These are phyloP conservation scores for Scomber scombrus DNA, from an alignment of 2,113 vertebrate species.

Conservation along the genomic window DNA sequence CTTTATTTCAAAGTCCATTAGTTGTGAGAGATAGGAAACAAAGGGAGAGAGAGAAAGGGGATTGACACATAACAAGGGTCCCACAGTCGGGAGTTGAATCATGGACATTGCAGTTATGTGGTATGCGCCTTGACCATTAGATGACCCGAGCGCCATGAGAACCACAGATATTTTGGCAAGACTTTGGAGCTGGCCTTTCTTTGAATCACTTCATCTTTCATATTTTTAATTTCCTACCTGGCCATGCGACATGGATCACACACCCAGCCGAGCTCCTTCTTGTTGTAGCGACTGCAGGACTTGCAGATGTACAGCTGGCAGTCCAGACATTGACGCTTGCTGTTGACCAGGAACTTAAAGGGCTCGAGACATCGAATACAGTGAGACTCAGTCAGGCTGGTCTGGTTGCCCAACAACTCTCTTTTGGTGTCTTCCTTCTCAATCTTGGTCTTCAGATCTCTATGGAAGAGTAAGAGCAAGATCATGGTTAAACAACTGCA, in stretches of 20 bases:
- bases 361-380: slow-evolving; percentile 93
- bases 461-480: slow-evolving; percentile 55
- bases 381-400: slow-evolving; percentile 86
- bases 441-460: slow-evolving; percentile 90
- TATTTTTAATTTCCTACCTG: slow-evolving; percentile 81
- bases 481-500: background rate
- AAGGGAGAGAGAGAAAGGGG: no score
- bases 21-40: no score
- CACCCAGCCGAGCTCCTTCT: slow-evolving; percentile 90
- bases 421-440: slow-evolving; percentile 89
- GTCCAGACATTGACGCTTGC: slow-evolving; percentile 89
- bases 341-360: slow-evolving; percentile 90
- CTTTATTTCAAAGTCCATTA: no score
- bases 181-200: background rate
- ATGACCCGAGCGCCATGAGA: no score
- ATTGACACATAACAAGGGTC: no score
- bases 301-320: slow-evolving; percentile 89
- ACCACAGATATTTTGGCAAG: background rate
- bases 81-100: no score
- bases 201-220: background rate
- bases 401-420: slow-evolving; percentile 84
- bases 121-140: no score
- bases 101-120: no score
- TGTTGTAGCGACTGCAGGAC: slow-evolving; percentile 89
- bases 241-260: slow-evolving; percentile 90